Evolutionary conservation across 2,888 invertebrate species (phyloP), one percentile per base, ranked within the genome.

Genomic region (Hermodice carunculata): DNA sequence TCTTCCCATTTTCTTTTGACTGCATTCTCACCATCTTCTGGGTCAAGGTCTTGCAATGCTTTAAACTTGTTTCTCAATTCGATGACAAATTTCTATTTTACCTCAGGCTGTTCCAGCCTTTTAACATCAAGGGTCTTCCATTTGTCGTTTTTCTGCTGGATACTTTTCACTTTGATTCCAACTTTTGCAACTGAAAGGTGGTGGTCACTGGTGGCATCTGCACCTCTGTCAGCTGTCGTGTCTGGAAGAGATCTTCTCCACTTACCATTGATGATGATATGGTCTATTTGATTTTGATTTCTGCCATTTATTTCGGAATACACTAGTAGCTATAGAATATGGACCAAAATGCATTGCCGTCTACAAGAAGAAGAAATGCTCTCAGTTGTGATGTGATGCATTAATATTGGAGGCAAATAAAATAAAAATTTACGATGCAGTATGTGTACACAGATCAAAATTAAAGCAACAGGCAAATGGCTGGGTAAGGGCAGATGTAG

Each of bases 221-320:
- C 37, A 19, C 48, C 59, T 32, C 48, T 29, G 17, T 32, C 17
- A 6, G 48, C 48, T 17, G 22, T 19, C n/a, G 34, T 49, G 17
- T 59, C 34, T 22, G 29, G 46, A 17, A 48, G 34, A 14, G 49
- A 59, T 24, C 48, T 24, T 22, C 53, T 19, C 42, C 37, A 61
- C 29, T 61, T 61, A 26, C 42, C 42, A 40, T 29, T 61, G 11
- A 54, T 54, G 37, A 40, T n/a, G n/a, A 61, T 26, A 29, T 59
- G 59, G 49, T 49, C 40, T 37, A 54, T 40, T 37, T 54, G 54
- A 28, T 54, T 51, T n/a, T 51, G 26, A 31, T 51, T n/a, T 51
- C 31, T 51, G 26, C 31, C 29, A 31, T 51, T 51, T 14, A 17
- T 40, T 14, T 40, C 14, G 40, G 14, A 40, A 14, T 40, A 14